phyloP scores from a whole-genome alignment of 2,797 vertebrate species.

The Eutrigla gurnardus region DNA sequence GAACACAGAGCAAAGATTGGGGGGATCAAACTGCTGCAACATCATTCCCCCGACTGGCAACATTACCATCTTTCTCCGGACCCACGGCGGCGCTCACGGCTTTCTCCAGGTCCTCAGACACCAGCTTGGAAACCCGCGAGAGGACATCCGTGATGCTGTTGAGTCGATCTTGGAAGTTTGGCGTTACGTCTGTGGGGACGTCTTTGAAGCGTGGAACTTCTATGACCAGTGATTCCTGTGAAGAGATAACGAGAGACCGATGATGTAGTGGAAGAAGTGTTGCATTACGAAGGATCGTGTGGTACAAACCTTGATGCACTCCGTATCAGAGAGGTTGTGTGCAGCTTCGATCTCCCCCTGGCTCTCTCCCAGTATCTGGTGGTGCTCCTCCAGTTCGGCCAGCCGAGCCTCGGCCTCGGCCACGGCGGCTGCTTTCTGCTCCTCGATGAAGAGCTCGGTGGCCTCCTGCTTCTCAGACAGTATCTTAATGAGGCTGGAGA shows the following conservation, averaged over 20 bases:
- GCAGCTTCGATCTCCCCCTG: conserved; percentile 74
- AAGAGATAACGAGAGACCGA: neutral
- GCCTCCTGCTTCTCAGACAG: conserved; percentile 82
- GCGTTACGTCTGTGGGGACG: conserved; percentile 70
- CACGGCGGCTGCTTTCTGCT: conserved; percentile 69
- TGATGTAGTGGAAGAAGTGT: neutral
- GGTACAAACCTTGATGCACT: conserved; percentile 81
- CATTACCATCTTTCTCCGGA: conserved; percentile 81
- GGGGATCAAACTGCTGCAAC: neutral
- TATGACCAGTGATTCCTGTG: conserved; percentile 78
- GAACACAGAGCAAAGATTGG: neutral
- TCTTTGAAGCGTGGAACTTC: conserved; percentile 77
- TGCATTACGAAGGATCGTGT: neutral
- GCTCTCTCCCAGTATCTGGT: conserved; percentile 68
- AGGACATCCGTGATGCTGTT: conserved; percentile 79
- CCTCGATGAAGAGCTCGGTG: conserved; percentile 69
- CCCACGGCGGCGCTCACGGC: conserved; percentile 76
- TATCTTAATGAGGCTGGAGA: conserved; percentile 77
- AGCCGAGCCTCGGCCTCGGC: conserved; percentile 72
- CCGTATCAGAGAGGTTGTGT: conserved; percentile 67
- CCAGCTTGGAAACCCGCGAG: conserved; percentile 82
- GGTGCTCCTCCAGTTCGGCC: conserved; percentile 65
- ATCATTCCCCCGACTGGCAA: too few relatives aligned
- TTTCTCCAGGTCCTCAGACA: conserved; percentile 85
- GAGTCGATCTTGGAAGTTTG: conserved; percentile 79